phyloP scores from a whole-genome alignment of 2,113 vertebrate genomes.

The Ciconia boyciana region DNA sequence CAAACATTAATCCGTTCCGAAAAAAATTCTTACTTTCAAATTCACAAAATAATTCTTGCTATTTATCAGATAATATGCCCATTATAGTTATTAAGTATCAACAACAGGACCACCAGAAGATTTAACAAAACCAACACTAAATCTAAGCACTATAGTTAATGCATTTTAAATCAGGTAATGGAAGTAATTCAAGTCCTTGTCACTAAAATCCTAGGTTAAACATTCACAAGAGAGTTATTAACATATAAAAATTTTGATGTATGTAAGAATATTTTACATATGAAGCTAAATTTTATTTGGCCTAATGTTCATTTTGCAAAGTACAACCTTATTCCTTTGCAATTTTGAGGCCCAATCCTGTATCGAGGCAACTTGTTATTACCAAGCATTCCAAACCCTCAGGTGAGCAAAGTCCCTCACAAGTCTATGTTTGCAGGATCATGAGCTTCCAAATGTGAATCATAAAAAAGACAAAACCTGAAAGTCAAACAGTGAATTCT shows the following conservation, averaged over 20 bases:
- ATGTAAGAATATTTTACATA: not conserved
- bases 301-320: not conserved
- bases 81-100: not conserved
- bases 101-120: not conserved
- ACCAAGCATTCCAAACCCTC: not conserved
- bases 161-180: not conserved
- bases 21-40: not conserved
- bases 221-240: not conserved
- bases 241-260: not conserved
- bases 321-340: not conserved
- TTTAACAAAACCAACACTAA: not conserved
- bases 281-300: not conserved
- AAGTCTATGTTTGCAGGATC: not conserved
- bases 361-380: not conserved
- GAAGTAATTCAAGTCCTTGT: not conserved
- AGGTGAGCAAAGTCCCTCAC: not conserved
- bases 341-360: not conserved
- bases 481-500: not conserved
- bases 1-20: not conserved
- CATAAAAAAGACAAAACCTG: not conserved
- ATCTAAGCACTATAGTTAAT: not conserved
- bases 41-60: not conserved
- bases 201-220: not conserved
- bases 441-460: not conserved
- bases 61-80: not conserved